phyloP scores from a whole-genome alignment of 2,888 invertebrate species.

The Oscheius myriophilus region DNA sequence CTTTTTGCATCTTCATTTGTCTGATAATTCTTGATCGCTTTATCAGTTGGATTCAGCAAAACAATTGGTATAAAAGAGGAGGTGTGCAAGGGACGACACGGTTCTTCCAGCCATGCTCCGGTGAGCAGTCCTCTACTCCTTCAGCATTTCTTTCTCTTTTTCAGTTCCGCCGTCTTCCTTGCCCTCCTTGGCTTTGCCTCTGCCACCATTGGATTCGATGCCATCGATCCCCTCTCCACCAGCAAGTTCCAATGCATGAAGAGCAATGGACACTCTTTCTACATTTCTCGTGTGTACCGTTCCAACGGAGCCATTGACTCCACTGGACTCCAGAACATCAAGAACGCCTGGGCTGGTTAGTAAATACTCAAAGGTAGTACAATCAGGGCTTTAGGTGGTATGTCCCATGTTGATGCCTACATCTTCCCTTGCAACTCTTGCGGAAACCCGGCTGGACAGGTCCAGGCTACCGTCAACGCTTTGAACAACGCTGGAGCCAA shows the following conservation, averaged over 20 bases:
- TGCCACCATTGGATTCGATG: conserved; percentile 31
- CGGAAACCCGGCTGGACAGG: conserved; percentile 29
- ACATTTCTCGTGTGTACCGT: conserved; percentile 38
- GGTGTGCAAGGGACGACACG: background rate
- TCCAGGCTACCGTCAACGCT: conserved; percentile 23
- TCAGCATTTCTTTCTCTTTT: background rate
- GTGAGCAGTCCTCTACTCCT: background rate
- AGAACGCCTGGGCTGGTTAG: conserved; percentile 37
- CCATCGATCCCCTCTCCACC: conserved; percentile 25
- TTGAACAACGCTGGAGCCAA: conserved; percentile 35
- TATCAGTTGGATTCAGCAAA: background rate
- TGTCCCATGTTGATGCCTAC: conserved; percentile 44
- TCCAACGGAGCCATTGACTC: conserved; percentile 36
- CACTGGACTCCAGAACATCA: conserved; percentile 40
- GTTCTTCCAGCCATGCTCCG: conserved; percentile 4
- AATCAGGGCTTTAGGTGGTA: conserved; percentile 27
- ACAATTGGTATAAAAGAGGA: background rate
- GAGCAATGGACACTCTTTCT: conserved; percentile 38
- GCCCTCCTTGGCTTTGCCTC: conserved; percentile 9
- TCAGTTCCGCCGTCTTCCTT: background rate
- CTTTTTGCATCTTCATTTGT: too few relatives aligned
- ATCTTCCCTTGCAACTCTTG: conserved; percentile 46
- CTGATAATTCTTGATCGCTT: background rate
- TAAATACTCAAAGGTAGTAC: background rate
- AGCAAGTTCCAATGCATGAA: conserved; percentile 37